Percentiles rank a stretch among this genome's conserved stretches.
Evolutionary conservation across 2,113 vertebrate species (phyloP).

Genomic region (Tachuris rubrigastra): DNA sequence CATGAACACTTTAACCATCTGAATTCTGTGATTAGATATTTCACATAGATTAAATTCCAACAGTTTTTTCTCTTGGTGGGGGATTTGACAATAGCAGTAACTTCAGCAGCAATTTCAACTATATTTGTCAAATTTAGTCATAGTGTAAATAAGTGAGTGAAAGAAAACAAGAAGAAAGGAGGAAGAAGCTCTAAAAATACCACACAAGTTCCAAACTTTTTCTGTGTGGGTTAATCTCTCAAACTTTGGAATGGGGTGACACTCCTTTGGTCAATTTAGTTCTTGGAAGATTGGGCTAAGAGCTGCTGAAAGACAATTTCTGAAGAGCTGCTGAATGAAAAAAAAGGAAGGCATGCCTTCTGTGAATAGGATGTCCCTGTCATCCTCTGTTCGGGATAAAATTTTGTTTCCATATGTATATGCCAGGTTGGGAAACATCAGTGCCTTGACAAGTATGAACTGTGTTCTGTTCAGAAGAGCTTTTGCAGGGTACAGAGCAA

Average conservation of each 20-base stretch:
- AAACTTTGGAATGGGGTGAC: not conserved
- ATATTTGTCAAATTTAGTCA: not conserved
- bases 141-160: not conserved
- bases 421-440: not conserved
- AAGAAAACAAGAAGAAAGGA: not conserved
- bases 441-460: not conserved
- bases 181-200: not conserved
- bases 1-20: not conserved
- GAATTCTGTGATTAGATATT: not conserved
- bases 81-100: not conserved
- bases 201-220: not conserved
- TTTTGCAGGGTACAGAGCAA: not conserved
- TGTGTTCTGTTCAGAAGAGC: not conserved
- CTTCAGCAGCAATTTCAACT: not conserved
- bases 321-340: not conserved
- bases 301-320: not conserved
- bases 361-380: not conserved
- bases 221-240: not conserved
- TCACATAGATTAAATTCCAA: not conserved
- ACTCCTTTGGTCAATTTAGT: not conserved
- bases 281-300: not conserved
- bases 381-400: not conserved
- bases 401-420: not conserved
- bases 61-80: not conserved
- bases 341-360: not conserved